Evolutionary conservation across 2,797 vertebrate genomes (phyloP), one percentile per base, ranked within the genome.

Genomic region (Anabas testudineus): DNA sequence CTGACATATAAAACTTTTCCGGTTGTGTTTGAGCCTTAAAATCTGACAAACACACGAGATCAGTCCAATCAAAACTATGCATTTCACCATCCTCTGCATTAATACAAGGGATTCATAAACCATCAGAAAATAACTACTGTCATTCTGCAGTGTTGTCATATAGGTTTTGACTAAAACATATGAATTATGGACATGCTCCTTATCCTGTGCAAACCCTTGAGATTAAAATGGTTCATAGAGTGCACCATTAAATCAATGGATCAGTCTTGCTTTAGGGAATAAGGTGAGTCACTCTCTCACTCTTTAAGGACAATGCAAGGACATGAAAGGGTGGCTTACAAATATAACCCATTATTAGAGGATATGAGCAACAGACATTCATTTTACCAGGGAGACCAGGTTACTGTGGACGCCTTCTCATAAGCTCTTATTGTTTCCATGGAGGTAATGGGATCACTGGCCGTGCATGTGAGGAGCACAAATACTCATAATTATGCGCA

Each of bases 361-460:
- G 80, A 86, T 83, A 76, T 84, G 83, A 88, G 77, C 82, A 84
- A 80, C 74, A 84, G 72, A 68, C 75, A 62, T 81, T 83, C 59
- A 86, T 88, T 87, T 90, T 69, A 83, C 74, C 83, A 68, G 63
- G 67, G 81, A 88, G 82, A 79, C 74, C 48, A 41, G 72, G 84
- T 82, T 71, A 81, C 72, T 3, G 43, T 64, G 67, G 87, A 88
- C 68, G 68, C 83, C 67, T 84, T 73, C 87, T 88, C 78, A 82
- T 86, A 88, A 88, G 75, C 85, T 71, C 84, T 84, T 68, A 89
- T 90, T 90, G 91, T 93, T 88, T 90, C 87, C 78, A 87, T 88
- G 87, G 84, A 87, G 86, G 90, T 90, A 89, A 92, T 87, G 83
- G 80, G 82, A 86, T 87, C 78, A 56, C 78, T 75, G 83, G 80